Evolutionary conservation across 2,888 invertebrate genomes (phyloP).

Genomic region (Drepanosiphum platanoidis): DNA sequence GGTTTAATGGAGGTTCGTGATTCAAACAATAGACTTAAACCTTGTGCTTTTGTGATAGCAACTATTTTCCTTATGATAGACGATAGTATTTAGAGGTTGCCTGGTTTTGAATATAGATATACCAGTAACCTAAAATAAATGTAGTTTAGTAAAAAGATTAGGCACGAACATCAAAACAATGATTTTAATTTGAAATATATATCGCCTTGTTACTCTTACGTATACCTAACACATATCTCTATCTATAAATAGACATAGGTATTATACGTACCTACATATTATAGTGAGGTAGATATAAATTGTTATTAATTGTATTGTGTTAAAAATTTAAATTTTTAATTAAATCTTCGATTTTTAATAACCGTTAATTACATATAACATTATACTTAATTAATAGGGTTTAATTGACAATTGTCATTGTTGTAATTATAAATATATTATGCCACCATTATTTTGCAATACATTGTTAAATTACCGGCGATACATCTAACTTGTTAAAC

Average conservation of each 20-base stretch:
- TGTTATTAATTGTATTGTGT: too few species aligned
- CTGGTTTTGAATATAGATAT: constrained; percentile 9
- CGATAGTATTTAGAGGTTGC: constrained; percentile 41
- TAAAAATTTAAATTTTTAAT: too few species aligned
- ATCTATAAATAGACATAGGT: too few species aligned
- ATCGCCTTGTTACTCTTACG: neutral
- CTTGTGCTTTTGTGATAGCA: constrained; percentile 28
- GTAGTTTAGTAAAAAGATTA: constrained; percentile 28
- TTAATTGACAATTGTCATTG: neutral
- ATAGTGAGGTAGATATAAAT: neutral
- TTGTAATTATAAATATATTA: neutral
- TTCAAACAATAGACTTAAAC: constrained; percentile 43
- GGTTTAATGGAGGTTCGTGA: constrained; percentile 45
- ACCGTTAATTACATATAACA: neutral
- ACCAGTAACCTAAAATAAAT: constrained; percentile 21
- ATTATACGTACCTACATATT: neutral
- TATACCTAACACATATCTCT: neutral
- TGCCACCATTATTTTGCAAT: neutral
- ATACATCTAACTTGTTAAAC: constrained; percentile 6
- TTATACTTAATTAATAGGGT: too few species aligned
- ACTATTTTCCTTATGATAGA: constrained; percentile 41
- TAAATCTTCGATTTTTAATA: neutral
- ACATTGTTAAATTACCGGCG: neutral
- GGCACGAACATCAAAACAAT: constrained; percentile 44
- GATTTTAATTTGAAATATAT: constrained; percentile 13